phyloP scores from a whole-genome alignment of 2,113 vertebrate species.

The Silurus glanis region DNA sequence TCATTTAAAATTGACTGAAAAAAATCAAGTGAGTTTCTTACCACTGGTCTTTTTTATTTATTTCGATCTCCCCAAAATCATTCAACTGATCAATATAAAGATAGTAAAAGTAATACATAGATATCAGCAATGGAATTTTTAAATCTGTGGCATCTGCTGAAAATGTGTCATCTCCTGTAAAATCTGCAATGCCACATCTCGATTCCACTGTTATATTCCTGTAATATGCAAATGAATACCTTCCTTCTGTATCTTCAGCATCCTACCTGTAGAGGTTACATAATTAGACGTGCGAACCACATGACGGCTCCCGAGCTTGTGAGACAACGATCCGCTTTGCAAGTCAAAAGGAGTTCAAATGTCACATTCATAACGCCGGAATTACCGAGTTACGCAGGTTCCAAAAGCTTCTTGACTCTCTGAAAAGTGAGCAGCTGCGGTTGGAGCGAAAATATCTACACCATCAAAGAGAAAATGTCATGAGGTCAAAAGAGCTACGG shows the following conservation, averaged over 20 bases:
- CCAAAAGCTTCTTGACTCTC: not conserved
- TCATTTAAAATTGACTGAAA: not conserved
- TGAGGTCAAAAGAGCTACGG: not conserved
- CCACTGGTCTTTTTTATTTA: not conserved
- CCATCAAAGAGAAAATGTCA: constrained; percentile 22
- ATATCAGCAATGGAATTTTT: not conserved
- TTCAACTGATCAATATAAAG: not conserved
- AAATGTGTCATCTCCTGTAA: not conserved
- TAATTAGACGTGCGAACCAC: not conserved
- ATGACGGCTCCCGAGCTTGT: not conserved
- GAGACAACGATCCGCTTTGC: not conserved
- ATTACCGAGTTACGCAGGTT: not conserved
- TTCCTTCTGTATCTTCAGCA: not conserved
- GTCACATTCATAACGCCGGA: not conserved
- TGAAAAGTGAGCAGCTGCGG: not conserved
- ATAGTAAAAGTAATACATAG: not conserved
- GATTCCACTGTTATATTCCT: not conserved
- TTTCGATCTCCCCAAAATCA: not conserved
- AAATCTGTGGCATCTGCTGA: not conserved
- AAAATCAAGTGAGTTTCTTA: not conserved
- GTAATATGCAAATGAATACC: not conserved
- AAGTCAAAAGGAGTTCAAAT: not conserved
- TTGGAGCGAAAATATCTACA: not conserved
- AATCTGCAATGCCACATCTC: not conserved
- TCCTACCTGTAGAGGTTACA: not conserved